Conservation (phyloP, 2,888 invertebrate genomes). For the Trissolcus japonicus region DNA sequence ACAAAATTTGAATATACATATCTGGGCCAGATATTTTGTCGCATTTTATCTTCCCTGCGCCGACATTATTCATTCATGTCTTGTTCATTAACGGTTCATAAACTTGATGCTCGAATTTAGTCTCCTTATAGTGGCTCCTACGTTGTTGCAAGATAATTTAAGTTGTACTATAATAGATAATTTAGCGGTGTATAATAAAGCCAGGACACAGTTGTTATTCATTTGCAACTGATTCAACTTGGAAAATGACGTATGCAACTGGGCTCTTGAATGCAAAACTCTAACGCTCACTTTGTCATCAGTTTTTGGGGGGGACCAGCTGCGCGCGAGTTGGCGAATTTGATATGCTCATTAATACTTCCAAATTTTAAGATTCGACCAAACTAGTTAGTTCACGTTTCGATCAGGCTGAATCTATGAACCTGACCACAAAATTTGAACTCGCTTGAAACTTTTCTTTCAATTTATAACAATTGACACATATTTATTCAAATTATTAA, state of each 20-base stretch:
- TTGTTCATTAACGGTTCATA: too few species aligned
- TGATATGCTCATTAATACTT: neutral
- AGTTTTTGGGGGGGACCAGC: neutral
- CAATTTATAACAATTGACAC: too few species aligned
- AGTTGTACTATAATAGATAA: constrained; percentile 23
- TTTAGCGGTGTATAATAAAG: constrained; percentile 18
- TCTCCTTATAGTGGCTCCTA: neutral
- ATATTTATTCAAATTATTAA: too few species aligned
- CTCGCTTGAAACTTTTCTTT: too few species aligned
- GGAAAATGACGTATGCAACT: constrained; percentile 6
- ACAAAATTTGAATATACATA: too few species aligned
- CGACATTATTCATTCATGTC: too few species aligned
- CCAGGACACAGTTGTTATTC: constrained; percentile 28
- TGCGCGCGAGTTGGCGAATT: neutral
- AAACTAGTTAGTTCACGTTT: too few species aligned
- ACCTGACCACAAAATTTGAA: too few species aligned
- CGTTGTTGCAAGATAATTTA: constrained; percentile 6
- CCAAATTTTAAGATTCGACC: too few species aligned
- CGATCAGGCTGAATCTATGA: too few species aligned
- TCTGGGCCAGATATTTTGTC: too few species aligned
- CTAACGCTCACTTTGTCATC: constrained; percentile 9
- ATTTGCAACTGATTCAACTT: constrained; percentile 36
- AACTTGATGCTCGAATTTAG: neutral
- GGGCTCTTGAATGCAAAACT: constrained; percentile 16
- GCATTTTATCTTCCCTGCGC: too few species aligned